These are phyloP conservation scores for Hipposideros armiger DNA, from an alignment of 2,113 vertebrate species.

Conservation along the genomic window DNA sequence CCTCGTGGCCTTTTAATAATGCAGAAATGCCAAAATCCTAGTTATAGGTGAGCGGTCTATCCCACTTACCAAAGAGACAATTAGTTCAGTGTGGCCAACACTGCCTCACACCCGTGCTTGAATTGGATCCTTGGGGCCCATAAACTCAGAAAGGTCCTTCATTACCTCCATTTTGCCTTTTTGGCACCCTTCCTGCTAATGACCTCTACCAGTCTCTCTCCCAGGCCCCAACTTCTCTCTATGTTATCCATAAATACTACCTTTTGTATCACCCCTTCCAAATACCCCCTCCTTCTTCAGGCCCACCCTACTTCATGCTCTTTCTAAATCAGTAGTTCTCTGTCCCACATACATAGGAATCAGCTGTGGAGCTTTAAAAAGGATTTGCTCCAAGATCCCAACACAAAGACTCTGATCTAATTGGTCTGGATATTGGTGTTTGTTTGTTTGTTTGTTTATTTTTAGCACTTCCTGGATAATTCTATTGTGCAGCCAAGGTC, in stretches of 20 bases:
- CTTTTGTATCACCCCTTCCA: not conserved
- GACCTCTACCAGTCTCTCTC: not conserved
- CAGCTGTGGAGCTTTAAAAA: not conserved
- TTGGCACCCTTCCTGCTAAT: not conserved
- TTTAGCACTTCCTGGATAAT: not conserved
- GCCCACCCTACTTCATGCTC: fast-evolving
- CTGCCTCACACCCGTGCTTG: not conserved
- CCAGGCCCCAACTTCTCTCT: not conserved
- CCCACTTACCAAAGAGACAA: not conserved
- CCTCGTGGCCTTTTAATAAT: slow-evolving; percentile 85
- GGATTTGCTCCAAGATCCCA: not conserved
- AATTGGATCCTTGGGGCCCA: not conserved
- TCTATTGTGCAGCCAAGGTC: not conserved
- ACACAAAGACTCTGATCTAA: not conserved
- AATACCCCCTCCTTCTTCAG: not conserved
- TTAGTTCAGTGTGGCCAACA: not conserved
- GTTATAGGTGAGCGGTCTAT: slow-evolving; percentile 40
- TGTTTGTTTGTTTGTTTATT: not conserved
- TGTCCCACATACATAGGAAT: fast-evolving
- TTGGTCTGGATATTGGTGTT: not conserved
- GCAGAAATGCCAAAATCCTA: slow-evolving; percentile 83
- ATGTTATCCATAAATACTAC: fast-evolving
- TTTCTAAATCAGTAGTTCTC: not conserved
- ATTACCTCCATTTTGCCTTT: not conserved
- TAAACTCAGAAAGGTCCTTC: not conserved